Conservation (phyloP, 2,113 vertebrate genomes). For the Thinocorus orbignyianus region DNA sequence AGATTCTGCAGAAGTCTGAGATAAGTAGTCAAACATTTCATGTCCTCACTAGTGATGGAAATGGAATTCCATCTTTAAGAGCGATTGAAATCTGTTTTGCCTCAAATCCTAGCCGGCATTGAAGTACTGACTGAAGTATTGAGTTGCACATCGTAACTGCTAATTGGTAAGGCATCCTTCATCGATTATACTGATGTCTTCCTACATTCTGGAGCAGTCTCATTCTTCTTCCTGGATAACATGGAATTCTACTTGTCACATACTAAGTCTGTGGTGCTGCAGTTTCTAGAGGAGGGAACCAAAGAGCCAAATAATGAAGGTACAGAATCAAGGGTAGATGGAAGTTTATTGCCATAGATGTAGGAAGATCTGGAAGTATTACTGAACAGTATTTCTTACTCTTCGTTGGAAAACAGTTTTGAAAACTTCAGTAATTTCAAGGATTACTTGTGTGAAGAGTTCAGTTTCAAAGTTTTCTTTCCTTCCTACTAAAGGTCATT, state of each 20-base stretch:
- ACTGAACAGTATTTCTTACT: neutral
- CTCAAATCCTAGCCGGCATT: neutral
- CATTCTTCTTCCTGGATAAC: neutral
- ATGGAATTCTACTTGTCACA: neutral
- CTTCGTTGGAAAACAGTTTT: neutral
- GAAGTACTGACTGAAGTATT: neutral
- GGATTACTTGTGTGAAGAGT: neutral
- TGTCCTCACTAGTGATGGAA: neutral
- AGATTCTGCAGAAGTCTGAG: neutral
- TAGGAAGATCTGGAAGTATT: neutral
- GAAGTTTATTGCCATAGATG: neutral
- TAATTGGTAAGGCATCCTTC: neutral
- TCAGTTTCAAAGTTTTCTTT: neutral
- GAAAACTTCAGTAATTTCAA: neutral
- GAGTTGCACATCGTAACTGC: neutral
- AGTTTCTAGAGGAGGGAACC: neutral
- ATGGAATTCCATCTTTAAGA: neutral
- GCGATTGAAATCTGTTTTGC: neutral
- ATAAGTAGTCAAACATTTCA: neutral
- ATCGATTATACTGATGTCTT: neutral
- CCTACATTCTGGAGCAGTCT: neutral
- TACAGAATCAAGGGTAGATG: neutral
- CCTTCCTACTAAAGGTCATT: neutral
- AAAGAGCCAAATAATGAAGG: neutral
- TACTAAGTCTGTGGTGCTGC: neutral